Evolutionary conservation across 1,140 invertebrate species (phyloP), one percentile per base, ranked within the genome.

Genomic region (Bilobella aurantiaca): DNA sequence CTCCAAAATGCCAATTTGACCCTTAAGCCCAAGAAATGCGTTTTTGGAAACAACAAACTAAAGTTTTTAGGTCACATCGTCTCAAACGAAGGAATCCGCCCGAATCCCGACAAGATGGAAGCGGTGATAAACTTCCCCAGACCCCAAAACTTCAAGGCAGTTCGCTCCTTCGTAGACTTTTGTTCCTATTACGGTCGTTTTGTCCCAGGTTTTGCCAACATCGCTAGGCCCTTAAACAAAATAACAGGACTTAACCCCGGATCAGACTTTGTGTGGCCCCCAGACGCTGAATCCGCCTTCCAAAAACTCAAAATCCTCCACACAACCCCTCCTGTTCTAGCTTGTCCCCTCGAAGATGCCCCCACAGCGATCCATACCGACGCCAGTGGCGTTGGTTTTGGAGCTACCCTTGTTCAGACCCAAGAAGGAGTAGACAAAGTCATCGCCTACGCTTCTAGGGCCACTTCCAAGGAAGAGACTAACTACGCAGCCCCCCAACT

Each of bases 21-120:
- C 29, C 16, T 69, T 0, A 68, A 69, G 21, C 67, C 67, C 12
- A 16, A 42, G 2, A 71, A 71, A 46, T 71, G 70, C 30, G 2
- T 14, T 0, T 63, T 71, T 2, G 64, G 21, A 0, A 16, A 65
- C 3, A 29, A 32, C 0, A 25, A 57, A 18, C 25, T 69, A 18
- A 49, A 58, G 27, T 69, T 63, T 46, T 30, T 69, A 23, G 67
- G 69, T 1, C 60, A 69, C 30, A 28, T 28, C 23, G 31, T 71
- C 0, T 23, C 56, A 28, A 34, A 18, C 2, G 42, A 62, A 18
- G 64, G 64, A 23, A 32, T 71, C 16, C 3, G 0, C 2, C 57
- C 63, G 0, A 61, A 68, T 12, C 42, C 64, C 12, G 1, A 63
- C 1, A 69, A 67, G 53, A 32, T 69, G 1, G 37, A n/a, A 12